A percentile compares a stretch with the other conserved stretches of the same genome.
Evolutionary conservation across 2,797 vertebrate genomes (phyloP).

Genomic region (Rhyacichthys aspro): DNA sequence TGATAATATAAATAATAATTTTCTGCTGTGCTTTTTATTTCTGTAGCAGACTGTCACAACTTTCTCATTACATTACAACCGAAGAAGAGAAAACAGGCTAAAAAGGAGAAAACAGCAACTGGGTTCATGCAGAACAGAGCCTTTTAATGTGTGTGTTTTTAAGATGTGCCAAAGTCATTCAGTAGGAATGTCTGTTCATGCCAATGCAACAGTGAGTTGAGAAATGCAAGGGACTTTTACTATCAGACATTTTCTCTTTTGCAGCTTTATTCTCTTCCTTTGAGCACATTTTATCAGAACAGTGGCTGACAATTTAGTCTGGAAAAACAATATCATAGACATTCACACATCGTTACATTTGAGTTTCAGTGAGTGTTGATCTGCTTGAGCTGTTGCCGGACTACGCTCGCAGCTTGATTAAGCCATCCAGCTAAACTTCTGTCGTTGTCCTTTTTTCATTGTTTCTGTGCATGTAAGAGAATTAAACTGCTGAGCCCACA

Average conservation of each 20-base stretch:
- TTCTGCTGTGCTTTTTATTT: background rate
- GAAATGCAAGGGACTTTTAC: slow-evolving; percentile 53
- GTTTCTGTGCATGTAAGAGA: no score
- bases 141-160: slow-evolving; percentile 74
- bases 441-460: no score
- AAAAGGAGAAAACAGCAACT: slow-evolving; percentile 62
- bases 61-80: slow-evolving; percentile 15
- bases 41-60: background rate
- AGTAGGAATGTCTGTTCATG: slow-evolving; percentile 70
- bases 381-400: no score
- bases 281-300: no score
- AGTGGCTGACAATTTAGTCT: no score
- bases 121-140: slow-evolving; percentile 67
- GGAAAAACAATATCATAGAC: no score
- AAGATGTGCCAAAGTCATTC: slow-evolving; percentile 75
- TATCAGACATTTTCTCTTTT: slow-evolving; percentile 37
- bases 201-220: slow-evolving; percentile 65
- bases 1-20: no score
- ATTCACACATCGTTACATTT: no score
- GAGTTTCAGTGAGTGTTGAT: no score
- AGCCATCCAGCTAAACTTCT: no score
- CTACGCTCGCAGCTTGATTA: no score
- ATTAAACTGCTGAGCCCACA: no score
- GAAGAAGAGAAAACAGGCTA: slow-evolving; percentile 30
- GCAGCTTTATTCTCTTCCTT: slow-evolving; percentile 23